Evolutionary conservation across 2,888 invertebrate species (phyloP).

Genomic region (Entomobrya proxima): DNA sequence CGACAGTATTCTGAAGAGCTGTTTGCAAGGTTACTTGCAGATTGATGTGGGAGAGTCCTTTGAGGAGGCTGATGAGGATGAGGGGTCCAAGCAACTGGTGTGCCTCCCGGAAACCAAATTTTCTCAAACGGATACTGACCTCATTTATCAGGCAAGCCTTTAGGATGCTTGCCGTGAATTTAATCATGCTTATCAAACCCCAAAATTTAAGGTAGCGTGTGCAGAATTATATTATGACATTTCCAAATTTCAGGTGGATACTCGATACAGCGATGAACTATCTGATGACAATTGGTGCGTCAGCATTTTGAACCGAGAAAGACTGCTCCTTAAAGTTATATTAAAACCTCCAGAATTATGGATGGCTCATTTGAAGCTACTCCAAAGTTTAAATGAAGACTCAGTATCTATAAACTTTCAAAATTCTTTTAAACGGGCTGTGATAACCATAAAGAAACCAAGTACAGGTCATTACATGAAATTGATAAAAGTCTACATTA

Average conservation of each 20-base stretch:
- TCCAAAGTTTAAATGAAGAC: conserved; percentile 67
- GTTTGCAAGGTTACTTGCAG: conserved; percentile 70
- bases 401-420: conserved; percentile 59
- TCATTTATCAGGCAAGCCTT: conserved; percentile 61
- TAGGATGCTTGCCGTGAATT: neutral
- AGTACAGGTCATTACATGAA: conserved; percentile 63
- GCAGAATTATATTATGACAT: neutral
- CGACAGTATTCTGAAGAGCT: conserved; percentile 71
- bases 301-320: conserved; percentile 65
- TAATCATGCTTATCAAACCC: neutral
- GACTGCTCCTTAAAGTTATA: conserved; percentile 70
- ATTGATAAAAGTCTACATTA: no score
- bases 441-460: conserved; percentile 69
- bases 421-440: conserved; percentile 66
- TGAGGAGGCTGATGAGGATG: conserved; percentile 24
- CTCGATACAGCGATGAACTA: conserved; percentile 39
- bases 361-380: conserved; percentile 70
- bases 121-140: conserved; percentile 59
- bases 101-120: conserved; percentile 54
- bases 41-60: conserved; percentile 28
- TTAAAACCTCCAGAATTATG: conserved; percentile 72
- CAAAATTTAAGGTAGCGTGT: neutral
- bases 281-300: conserved; percentile 72
- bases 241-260: conserved; percentile 29
- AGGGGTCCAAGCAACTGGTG: neutral